Evolutionary conservation across 1,140 invertebrate genomes (phyloP).

Genomic region (Lepidurus packardi): DNA sequence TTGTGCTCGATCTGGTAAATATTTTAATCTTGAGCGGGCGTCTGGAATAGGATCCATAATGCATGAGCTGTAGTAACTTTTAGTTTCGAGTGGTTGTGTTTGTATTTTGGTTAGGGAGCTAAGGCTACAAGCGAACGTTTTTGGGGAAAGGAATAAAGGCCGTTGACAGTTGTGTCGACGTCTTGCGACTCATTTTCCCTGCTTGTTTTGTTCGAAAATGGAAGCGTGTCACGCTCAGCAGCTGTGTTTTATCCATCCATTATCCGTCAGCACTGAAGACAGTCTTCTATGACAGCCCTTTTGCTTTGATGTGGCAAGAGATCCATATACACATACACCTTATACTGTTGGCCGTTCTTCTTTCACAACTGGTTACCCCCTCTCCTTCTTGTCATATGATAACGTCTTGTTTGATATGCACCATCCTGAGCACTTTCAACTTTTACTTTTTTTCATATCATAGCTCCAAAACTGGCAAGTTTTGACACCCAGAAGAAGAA

Average conservation of each 20-base stretch:
- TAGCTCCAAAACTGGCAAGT: neutral
- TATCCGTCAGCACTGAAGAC: neutral
- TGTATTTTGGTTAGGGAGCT: neutral
- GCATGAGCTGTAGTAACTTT: neutral
- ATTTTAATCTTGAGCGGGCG: neutral
- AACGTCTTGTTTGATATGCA: slow-evolving; percentile 13
- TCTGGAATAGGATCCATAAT: neutral
- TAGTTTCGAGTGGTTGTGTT: neutral
- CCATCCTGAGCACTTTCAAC: neutral
- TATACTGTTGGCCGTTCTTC: neutral
- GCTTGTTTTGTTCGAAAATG: slow-evolving; percentile 8
- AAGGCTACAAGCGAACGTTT: neutral
- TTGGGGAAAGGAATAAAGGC: neutral
- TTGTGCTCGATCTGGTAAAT: neutral
- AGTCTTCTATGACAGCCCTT: neutral
- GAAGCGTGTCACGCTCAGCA: neutral
- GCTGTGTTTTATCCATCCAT: slow-evolving; percentile 6
- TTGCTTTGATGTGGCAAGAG: slow-evolving; percentile 14
- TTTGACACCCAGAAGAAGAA: neutral
- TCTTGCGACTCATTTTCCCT: neutral
- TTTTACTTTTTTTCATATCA: neutral
- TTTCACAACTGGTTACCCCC: slow-evolving; percentile 10
- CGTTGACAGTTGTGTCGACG: neutral
- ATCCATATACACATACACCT: slow-evolving; percentile 2
- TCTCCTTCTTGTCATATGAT: neutral